These are phyloP conservation scores for Brachionus rotundiformis DNA, from an alignment of 1,140 invertebrate species.

Conservation along the genomic window DNA sequence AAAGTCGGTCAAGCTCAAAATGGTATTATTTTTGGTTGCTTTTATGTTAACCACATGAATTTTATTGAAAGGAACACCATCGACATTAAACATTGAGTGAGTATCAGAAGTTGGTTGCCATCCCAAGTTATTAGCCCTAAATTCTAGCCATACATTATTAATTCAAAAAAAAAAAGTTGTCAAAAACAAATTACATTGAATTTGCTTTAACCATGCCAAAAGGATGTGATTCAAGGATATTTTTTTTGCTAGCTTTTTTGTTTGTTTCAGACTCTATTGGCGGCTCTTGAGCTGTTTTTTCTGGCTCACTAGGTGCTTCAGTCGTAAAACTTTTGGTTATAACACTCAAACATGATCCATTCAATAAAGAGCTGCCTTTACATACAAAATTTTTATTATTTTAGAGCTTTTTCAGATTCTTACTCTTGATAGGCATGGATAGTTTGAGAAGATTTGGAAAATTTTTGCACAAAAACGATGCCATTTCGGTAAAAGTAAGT, in stretches of 20 bases:
- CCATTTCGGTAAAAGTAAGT: conserved; percentile 1
- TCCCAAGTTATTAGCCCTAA: not conserved
- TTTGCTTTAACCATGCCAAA: not conserved
- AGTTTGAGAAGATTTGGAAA: not conserved
- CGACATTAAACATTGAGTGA: not conserved
- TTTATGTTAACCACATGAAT: conserved; percentile 42
- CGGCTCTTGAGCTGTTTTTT: not conserved
- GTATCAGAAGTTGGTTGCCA: conserved; percentile 44
- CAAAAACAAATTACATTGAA: not conserved
- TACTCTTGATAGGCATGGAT: not conserved
- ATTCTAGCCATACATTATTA: not conserved
- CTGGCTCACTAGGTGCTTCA: not conserved
- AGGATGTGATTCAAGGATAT: not conserved
- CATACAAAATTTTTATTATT: too few relatives aligned
- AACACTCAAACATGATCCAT: not conserved
- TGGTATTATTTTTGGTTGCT: conserved; percentile 49
- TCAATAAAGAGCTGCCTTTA: too few relatives aligned
- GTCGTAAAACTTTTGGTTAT: not conserved
- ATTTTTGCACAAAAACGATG: conserved; percentile 38
- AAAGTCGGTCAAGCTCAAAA: conserved; percentile 20
- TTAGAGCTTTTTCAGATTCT: not conserved
- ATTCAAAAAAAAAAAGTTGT: not conserved
- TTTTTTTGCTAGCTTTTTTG: not conserved
- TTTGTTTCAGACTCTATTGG: not conserved
- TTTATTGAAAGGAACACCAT: conserved; percentile 41